phyloP scores from a whole-genome alignment of 64 coral and sea anemone genomes.

The Stichodactyla helianthus region DNA sequence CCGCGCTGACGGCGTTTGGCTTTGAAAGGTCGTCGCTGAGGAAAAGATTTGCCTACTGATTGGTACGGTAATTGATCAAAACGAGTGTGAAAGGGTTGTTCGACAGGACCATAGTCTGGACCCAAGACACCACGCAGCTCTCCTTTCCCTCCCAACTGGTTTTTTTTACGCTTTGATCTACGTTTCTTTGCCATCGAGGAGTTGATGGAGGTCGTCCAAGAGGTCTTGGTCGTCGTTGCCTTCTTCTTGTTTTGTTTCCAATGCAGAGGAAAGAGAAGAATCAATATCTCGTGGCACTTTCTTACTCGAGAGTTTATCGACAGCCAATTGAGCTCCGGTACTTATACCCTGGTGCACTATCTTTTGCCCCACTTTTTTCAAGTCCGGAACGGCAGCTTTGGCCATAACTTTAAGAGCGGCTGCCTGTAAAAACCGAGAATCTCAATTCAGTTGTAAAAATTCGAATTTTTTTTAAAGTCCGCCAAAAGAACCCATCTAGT shows the following conservation, averaged over 20 bases:
- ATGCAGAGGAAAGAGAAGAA: neutral
- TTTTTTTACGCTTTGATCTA: slow-evolving; percentile 2
- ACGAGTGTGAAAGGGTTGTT: slow-evolving; percentile 9
- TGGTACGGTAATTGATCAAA: neutral
- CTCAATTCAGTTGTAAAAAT: too few relatives aligned
- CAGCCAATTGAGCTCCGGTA: neutral
- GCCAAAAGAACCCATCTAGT: too few relatives aligned
- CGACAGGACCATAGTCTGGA: neutral
- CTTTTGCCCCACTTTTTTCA: slow-evolving; percentile 16
- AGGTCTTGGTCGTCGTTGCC: neutral
- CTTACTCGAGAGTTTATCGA: neutral
- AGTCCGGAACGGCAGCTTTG: slow-evolving; percentile 1
- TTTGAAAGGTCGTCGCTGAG: neutral
- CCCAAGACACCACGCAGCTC: neutral
- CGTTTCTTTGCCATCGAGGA: neutral
- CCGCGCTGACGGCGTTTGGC: neutral
- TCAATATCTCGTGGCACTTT: neutral
- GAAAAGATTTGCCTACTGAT: neutral
- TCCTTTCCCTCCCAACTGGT: neutral
- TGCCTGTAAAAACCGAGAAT: too few relatives aligned
- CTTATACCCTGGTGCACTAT: neutral
- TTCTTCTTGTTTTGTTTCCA: neutral
- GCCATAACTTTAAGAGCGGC: too few relatives aligned
- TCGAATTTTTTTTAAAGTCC: too few relatives aligned
- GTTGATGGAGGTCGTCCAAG: neutral